These are phyloP conservation scores for Apamea crenata DNA, from an alignment of 2,888 invertebrate species.

Conservation along the genomic window DNA sequence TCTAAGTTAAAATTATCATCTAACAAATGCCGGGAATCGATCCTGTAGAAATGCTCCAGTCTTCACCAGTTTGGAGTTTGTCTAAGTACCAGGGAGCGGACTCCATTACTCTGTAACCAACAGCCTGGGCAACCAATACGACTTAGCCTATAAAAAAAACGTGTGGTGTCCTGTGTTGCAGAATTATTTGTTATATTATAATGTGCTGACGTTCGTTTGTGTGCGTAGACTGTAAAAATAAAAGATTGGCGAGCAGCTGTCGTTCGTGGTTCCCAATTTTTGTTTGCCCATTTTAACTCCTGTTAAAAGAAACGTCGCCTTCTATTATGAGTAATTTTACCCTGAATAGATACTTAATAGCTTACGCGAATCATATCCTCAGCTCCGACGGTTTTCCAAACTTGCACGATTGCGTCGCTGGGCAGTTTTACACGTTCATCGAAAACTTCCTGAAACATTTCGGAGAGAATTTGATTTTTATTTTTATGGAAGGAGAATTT, in stretches of 20 bases:
- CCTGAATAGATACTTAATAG: constrained; percentile 53
- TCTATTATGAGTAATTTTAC: neutral
- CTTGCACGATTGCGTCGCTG: constrained; percentile 93
- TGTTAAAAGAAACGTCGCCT: neutral
- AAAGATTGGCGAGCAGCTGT: neutral
- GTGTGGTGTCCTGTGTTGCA: neutral
- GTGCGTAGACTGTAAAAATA: neutral
- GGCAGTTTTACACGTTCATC: constrained; percentile 92
- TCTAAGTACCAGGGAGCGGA: constrained; percentile 97
- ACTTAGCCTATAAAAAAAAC: neutral
- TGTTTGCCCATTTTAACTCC: neutral
- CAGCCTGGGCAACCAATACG: constrained; percentile 19
- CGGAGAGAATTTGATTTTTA: neutral
- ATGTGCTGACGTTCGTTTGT: neutral
- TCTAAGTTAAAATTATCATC: constrained; percentile 82
- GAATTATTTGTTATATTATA: neutral
- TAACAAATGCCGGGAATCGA: constrained; percentile 92
- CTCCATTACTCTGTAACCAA: constrained; percentile 91
- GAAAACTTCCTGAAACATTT: constrained; percentile 94
- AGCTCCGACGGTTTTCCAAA: constrained; percentile 92
- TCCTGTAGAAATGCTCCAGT: constrained; percentile 93
- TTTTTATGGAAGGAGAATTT: neutral
- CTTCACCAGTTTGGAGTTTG: constrained; percentile 87
- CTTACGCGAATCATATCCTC: constrained; percentile 77
- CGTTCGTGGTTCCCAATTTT: neutral